Evolutionary conservation across 2,888 invertebrate species (phyloP), one percentile per base, ranked within the genome.

Genomic region (Gymnocheta viridis): DNA sequence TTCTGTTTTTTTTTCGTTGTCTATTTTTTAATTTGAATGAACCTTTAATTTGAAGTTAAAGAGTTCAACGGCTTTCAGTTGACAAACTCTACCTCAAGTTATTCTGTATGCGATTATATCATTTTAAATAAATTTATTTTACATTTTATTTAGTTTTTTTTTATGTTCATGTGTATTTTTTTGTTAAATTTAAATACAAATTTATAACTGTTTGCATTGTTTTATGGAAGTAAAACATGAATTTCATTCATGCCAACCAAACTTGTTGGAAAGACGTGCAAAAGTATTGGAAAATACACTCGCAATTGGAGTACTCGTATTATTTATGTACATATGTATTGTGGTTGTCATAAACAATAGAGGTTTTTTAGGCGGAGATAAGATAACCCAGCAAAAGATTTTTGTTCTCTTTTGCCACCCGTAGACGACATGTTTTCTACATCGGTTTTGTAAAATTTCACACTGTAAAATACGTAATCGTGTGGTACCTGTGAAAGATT

Each of bases 21-120:
- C 74, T 56, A 56, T 66, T 56, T 66, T 73, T 38, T 27, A 49
- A 78, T 60, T 67, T 12, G 70, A 83, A 76, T 80, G 49, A 80
- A 79, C 69, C 79, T 66, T 35, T 76, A 83, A 79, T 79, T n/a
- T 83, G 76, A 70, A 76, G 80, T 80, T 80, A 76, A 82, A 47
- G 69, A 64, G 84, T 84, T 84, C 84, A 84, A 69, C 56, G 84
- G 74, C 84, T 78, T 82, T 60, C 24, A 32, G n/a, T 41, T 35
- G 69, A 62, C 66, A 66, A 73, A 5, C 17, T 6, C 29, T 14
- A 12, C 7, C 19, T 10, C 9, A 35, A 10, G 9, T 12, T 49
- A 2, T 49, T 64, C 44, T 62, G 51, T 69, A 19, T 17, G 56
- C 9, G 47, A 67, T 19, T 69, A 24, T 60, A 69, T 58, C 14